These are phyloP conservation scores for Vespertilio murinus DNA, from an alignment of 2,797 vertebrate genomes.

Conservation along the genomic window DNA sequence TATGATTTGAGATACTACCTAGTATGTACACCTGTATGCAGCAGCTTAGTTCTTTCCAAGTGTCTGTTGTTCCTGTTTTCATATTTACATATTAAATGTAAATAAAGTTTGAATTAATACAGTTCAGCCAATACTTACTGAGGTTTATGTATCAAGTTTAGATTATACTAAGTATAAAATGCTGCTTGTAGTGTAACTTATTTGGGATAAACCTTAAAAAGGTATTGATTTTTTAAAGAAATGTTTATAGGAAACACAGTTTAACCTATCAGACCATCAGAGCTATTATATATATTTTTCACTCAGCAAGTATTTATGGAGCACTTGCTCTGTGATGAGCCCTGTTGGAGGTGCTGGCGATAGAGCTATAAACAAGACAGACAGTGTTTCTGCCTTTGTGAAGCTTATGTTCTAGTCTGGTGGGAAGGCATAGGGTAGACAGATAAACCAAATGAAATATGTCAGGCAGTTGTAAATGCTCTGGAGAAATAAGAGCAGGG, in stretches of 20 bases:
- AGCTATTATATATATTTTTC: not conserved
- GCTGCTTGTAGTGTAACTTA: not conserved
- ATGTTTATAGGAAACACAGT: not conserved
- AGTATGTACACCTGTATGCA: not conserved
- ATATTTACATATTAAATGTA: not conserved
- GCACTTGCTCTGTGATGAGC: not conserved
- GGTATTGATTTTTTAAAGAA: not conserved
- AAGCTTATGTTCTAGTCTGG: not conserved
- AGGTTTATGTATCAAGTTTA: not conserved
- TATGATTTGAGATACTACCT: not conserved
- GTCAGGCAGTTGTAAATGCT: not conserved
- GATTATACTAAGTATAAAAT: not conserved
- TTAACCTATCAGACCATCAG: not conserved
- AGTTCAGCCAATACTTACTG: not conserved
- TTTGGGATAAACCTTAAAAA: not conserved
- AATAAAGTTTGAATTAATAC: not conserved
- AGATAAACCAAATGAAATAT: not conserved
- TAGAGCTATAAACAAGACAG: not conserved
- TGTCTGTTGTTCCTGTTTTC: conserved; percentile 21
- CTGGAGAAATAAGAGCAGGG: not conserved
- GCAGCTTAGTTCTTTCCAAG: not conserved
- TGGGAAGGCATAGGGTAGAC: not conserved
- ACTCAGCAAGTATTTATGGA: not conserved
- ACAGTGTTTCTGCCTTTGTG: not conserved
- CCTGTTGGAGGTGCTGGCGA: not conserved